Conservation (phyloP, 2,797 vertebrate genomes). For the Otolemur crassicaudatus region DNA sequence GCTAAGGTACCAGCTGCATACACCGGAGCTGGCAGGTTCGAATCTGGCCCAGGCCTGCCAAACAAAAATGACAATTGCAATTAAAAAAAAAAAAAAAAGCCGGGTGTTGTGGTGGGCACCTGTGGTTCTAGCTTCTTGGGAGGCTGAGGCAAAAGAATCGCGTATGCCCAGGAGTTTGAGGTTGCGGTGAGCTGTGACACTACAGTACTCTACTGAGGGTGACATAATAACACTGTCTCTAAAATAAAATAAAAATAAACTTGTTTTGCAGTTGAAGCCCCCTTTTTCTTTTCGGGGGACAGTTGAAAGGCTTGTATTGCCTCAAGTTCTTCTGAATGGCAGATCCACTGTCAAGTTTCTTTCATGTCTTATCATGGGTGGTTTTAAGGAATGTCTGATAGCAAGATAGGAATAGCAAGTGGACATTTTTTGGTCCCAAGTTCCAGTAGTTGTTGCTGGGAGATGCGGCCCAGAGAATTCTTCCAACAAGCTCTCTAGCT, state of each 20-base stretch:
- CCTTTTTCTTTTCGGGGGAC: background rate
- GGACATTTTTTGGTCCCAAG: background rate
- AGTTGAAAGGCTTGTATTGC: background rate
- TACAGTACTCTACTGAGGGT: too few relatives aligned
- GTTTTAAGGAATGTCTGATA: background rate
- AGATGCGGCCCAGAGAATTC: background rate
- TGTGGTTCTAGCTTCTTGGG: too few relatives aligned
- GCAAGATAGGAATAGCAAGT: background rate
- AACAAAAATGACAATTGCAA: too few relatives aligned
- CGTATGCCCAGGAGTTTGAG: too few relatives aligned
- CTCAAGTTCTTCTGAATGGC: background rate
- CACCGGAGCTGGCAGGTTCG: too few relatives aligned
- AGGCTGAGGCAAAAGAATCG: too few relatives aligned
- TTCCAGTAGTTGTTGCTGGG: fast-evolving
- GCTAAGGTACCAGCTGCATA: too few relatives aligned
- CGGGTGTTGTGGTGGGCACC: too few relatives aligned
- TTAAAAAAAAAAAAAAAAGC: too few relatives aligned
- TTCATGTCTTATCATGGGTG: background rate
- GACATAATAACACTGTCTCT: too few relatives aligned
- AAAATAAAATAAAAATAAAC: background rate
- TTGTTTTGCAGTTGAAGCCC: background rate
- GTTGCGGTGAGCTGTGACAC: too few relatives aligned
- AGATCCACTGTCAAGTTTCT: background rate
- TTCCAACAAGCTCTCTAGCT: background rate
- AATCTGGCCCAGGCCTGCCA: too few relatives aligned